A percentile compares a stretch with the other conserved stretches of the same genome.
Conservation (phyloP, 2,113 vertebrate species). For the Motacilla alba region DNA sequence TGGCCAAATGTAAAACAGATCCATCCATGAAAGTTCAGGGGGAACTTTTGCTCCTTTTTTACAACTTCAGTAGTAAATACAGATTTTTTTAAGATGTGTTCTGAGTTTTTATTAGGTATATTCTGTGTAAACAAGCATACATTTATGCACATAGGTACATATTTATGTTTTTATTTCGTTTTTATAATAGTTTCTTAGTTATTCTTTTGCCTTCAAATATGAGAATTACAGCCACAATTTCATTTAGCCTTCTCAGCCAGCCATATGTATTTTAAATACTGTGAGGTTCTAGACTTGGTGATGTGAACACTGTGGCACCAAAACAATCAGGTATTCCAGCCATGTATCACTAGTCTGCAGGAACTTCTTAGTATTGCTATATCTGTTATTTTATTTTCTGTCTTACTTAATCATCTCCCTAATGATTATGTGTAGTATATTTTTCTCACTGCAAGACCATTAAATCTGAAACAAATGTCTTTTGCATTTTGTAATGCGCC, state of each 20-base stretch:
- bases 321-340: background rate
- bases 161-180: background rate
- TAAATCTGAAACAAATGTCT: background rate
- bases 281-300: background rate
- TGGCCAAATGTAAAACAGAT: background rate
- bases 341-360: background rate
- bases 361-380: background rate
- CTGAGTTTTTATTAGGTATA: background rate
- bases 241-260: background rate
- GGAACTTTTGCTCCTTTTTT: background rate
- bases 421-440: background rate
- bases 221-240: background rate
- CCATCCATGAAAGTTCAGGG: background rate
- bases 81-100: background rate
- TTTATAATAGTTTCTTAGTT: background rate
- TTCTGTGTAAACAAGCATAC: background rate
- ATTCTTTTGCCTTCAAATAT: background rate
- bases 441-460: background rate
- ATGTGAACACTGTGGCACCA: background rate
- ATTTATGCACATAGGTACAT: background rate
- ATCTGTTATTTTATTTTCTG: background rate
- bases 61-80: background rate
- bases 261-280: background rate
- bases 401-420: background rate
- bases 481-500: background rate